These are phyloP conservation scores for Amphiprion clarkii DNA, from an alignment of 2,797 vertebrate species.

Conservation along the genomic window DNA sequence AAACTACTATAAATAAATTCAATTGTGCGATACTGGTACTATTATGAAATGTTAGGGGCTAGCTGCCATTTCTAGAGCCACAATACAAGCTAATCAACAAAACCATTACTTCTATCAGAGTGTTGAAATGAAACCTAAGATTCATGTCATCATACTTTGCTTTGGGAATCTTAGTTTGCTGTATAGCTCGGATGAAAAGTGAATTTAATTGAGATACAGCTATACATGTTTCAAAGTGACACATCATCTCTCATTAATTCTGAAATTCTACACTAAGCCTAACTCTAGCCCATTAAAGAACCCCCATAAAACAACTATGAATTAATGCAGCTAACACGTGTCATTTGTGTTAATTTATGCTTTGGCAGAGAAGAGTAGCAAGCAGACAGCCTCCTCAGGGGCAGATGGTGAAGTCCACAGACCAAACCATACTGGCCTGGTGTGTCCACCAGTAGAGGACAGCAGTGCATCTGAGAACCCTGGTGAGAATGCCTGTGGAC, in stretches of 20 bases:
- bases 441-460: slow-evolving; percentile 79
- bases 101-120: too few relatives aligned
- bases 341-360: slow-evolving; percentile 30
- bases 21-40: too few relatives aligned
- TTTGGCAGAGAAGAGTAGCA: slow-evolving; percentile 83
- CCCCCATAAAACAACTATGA: too few relatives aligned
- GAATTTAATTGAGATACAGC: not conserved
- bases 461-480: slow-evolving; percentile 64
- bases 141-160: not conserved
- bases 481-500: slow-evolving; percentile 54
- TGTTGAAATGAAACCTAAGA: not conserved
- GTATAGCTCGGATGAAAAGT: not conserved
- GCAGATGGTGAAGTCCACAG: slow-evolving; percentile 72
- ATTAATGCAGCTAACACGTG: too few relatives aligned
- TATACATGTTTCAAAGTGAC: too few relatives aligned
- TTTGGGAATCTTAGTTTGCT: not conserved
- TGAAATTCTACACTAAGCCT: not conserved
- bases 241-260: too few relatives aligned
- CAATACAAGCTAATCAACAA: too few relatives aligned
- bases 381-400: slow-evolving; percentile 75
- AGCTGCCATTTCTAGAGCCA: too few relatives aligned
- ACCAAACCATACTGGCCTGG: slow-evolving; percentile 63
- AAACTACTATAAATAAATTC: too few relatives aligned
- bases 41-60: too few relatives aligned
- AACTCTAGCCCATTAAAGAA: not conserved